Evolutionary conservation across 2,888 invertebrate species (phyloP).

Genomic region (Yponomeuta sedellus): DNA sequence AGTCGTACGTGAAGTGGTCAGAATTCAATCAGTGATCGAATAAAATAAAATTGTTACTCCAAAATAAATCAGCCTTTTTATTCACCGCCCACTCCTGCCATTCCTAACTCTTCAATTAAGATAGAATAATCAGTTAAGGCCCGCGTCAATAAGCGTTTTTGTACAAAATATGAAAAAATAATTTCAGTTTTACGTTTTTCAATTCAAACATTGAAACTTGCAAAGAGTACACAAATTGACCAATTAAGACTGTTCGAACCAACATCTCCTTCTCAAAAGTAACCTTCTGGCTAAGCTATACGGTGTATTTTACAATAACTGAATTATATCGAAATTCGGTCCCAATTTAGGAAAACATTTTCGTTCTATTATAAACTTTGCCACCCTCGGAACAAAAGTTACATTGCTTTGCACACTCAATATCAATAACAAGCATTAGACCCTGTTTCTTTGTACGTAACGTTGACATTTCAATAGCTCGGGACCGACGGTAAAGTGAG

Average conservation of each 20-base stretch:
- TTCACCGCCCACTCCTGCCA: conserved; percentile 5
- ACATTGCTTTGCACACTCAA: not conserved
- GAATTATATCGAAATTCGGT: not conserved
- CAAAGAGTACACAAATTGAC: conserved; percentile 42
- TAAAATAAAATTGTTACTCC: conserved; percentile 76
- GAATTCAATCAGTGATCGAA: conserved; percentile 72
- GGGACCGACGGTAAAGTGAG: conserved; percentile 13
- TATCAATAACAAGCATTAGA: not conserved
- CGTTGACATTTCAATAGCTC: not conserved
- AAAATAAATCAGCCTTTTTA: conserved; percentile 33
- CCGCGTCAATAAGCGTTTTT: not conserved
- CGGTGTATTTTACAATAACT: not conserved
- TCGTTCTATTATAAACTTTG: conserved; percentile 4
- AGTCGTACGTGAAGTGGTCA: conserved; percentile 58
- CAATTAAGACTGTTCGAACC: conserved; percentile 35
- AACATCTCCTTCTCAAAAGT: not conserved
- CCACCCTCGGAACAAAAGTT: not conserved
- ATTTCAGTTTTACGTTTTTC: not conserved
- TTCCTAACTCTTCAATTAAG: not conserved
- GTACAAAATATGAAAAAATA: not conserved
- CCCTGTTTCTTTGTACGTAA: not conserved
- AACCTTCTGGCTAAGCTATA: not conserved
- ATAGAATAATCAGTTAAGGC: no score
- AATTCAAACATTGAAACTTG: conserved; percentile 5
- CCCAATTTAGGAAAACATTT: not conserved